Evolutionary conservation across 2,797 vertebrate species (phyloP).

Genomic region (Manis pentadactyla): DNA sequence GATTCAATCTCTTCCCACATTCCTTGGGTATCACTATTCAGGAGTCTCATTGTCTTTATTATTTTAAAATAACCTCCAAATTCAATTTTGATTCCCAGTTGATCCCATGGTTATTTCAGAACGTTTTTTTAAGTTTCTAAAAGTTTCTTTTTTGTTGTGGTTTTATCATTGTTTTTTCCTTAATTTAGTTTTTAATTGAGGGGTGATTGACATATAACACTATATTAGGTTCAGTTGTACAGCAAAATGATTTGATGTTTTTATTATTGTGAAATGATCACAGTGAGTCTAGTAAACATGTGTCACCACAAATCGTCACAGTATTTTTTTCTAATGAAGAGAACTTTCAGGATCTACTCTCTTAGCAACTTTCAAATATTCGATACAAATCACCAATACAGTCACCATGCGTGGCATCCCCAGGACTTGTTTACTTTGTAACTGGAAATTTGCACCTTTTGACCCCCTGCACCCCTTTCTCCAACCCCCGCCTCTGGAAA

Average conservation of each 20-base stretch:
- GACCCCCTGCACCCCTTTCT: not conserved
- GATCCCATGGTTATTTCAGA: not conserved
- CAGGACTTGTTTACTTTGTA: not conserved
- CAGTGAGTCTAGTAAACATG: too few relatives aligned
- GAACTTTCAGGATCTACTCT: too few relatives aligned
- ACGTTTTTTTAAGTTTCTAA: not conserved
- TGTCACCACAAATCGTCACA: too few relatives aligned
- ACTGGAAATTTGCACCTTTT: not conserved
- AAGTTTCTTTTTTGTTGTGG: not conserved
- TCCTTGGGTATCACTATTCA: accelerated
- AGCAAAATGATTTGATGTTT: too few relatives aligned
- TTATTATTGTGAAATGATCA: too few relatives aligned
- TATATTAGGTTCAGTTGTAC: too few relatives aligned
- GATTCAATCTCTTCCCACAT: accelerated
- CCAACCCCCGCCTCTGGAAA: not conserved
- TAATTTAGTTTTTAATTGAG: too few relatives aligned
- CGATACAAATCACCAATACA: too few relatives aligned
- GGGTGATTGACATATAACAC: too few relatives aligned
- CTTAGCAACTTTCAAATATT: too few relatives aligned
- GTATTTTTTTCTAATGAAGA: too few relatives aligned
- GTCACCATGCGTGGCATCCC: too few relatives aligned
- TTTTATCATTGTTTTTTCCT: not conserved
- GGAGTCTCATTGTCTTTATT: accelerated
- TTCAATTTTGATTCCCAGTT: not conserved
- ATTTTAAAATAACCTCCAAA: not conserved